These are phyloP conservation scores for Mechanitis messenoides DNA, from an alignment of 2,888 invertebrate species.

Conservation along the genomic window DNA sequence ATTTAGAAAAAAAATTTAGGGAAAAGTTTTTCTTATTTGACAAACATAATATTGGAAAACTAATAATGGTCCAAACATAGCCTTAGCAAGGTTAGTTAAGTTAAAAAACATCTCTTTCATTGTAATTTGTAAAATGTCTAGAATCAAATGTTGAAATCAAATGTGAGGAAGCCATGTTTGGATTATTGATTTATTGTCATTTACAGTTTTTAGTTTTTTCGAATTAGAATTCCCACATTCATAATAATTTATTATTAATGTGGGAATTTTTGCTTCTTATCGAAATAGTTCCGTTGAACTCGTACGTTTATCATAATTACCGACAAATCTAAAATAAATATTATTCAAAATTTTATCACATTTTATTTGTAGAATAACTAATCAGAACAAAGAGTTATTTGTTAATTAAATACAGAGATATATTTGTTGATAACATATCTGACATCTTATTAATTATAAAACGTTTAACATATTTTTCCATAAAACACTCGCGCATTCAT, in stretches of 20 bases:
- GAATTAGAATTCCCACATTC: no score
- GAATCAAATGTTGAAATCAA: no score
- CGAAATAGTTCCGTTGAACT: slow-evolving; percentile 20
- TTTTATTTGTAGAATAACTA: slow-evolving; percentile 14
- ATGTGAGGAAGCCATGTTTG: neutral
- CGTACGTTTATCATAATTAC: slow-evolving; percentile 11
- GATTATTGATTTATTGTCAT: slow-evolving; percentile 3
- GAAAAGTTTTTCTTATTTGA: no score
- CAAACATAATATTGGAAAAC: no score
- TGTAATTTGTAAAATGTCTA: no score
- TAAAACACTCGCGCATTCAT: slow-evolving; percentile 9
- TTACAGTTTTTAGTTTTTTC: no score
- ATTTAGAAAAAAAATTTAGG: neutral
- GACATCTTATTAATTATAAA: no score
- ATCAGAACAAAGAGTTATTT: slow-evolving; percentile 10
- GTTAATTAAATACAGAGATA: no score
- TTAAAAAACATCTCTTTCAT: no score
- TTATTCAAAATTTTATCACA: slow-evolving; percentile 9
- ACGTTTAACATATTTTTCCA: no score
- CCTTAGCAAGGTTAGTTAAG: neutral
- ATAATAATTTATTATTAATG: no score
- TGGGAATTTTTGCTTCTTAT: slow-evolving; percentile 9
- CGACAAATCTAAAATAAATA: slow-evolving; percentile 13
- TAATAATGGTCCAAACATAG: neutral
- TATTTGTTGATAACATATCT: no score